Conservation (phyloP, 1,140 invertebrate genomes). For the Trachelipus rathkii region DNA sequence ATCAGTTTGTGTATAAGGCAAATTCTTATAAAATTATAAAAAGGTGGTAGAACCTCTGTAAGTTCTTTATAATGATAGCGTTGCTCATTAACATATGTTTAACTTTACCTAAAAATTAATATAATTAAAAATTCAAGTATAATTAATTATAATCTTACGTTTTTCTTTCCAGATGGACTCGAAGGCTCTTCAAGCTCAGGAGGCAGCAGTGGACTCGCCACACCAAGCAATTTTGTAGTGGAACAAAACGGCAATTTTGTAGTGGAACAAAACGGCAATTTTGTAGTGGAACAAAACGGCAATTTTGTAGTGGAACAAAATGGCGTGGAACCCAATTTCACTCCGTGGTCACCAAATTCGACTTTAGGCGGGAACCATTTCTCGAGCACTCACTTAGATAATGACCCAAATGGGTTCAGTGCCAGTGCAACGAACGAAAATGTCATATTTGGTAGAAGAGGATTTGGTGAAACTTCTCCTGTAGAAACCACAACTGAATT, state of each 20-base stretch:
- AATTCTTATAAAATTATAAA: no score
- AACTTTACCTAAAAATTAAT: no score
- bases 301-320: neutral
- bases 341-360: neutral
- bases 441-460: neutral
- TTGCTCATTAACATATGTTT: no score
- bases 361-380: neutral
- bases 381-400: neutral
- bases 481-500: neutral
- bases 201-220: neutral
- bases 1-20: no score
- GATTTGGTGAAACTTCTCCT: neutral
- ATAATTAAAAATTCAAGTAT: no score
- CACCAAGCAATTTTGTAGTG: neutral
- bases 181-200: neutral
- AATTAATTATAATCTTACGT: no score
- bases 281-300: neutral
- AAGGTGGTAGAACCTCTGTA: no score
- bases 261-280: no score
- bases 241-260: neutral
- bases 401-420: neutral
- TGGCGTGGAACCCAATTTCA: neutral
- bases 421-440: neutral
- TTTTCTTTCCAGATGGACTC: neutral
- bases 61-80: no score